Base-by-base conservation (phyloP, 92 coral and sea anemone genomes). In the Anthopleura xanthogrammica region DNA sequence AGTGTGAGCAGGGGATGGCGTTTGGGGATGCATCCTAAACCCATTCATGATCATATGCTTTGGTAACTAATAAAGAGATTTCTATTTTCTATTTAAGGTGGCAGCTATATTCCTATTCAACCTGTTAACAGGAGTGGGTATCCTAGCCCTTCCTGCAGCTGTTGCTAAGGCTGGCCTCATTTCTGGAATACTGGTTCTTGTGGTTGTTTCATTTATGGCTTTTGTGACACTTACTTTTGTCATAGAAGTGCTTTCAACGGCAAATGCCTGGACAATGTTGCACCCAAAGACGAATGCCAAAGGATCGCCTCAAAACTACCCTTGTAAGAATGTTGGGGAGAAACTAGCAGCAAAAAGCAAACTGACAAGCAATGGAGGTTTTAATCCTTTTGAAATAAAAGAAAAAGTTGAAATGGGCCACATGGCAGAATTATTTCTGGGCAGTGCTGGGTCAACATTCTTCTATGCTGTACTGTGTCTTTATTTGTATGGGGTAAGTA, bases 381-480 rank as follows among this genome's bases (percentile, higher is more conserved):
- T 9, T 36, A 85, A 87, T 2, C 92, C 90, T 19, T 92, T 92
- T 92, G 91, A 92, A 72, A 92, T 92, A 80, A 88, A 89, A 54
- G 93, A 92, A 82, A 88, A 55, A 58, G 74, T 92, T 58, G 95
- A 92, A 83, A 60, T 92, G 82, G 95, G 95, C 46, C 85, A 78
- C 20, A 90, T 92, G 95, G 76, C 95, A 20, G 95, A 92, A 70
- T 50, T 92, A 80, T 92, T 92, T 55, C 87, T 92, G 0, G 95
- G 95, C 1, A 87, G 85, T 78, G 91, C 82, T 48, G 95, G 95
- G 42, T 87, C 95, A 19, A 92, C 95, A 39, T 86, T 90, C 72
- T 87, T 92, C 77, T 92, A 92, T 85, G 91, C 95, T n/a, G 93
- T 92, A 4, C 88, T 92, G 6, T 90, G 95, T 71, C 86, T 88